Base-by-base conservation (phyloP, 2,888 invertebrate species). In the Nemurella pictetii region DNA sequence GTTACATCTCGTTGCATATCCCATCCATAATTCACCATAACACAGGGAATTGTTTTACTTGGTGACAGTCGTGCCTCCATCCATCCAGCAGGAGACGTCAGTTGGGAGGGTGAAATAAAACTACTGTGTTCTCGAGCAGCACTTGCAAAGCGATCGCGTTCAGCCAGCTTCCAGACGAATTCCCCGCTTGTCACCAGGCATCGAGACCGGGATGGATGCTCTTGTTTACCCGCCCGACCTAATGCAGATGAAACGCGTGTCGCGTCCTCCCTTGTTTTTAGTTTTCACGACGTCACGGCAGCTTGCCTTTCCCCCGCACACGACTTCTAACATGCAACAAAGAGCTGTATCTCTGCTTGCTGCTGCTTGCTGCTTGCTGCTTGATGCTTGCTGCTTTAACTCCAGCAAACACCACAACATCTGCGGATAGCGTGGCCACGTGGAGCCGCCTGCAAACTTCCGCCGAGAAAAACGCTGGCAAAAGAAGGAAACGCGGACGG, bases 361-460 rank as follows among this genome's bases (percentile, higher is more conserved):
- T 74, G 25, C 74, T 74, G 12, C 25, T 74, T 5, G 74, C 25
- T n/a, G n/a, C n/a, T n/a, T n/a, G n/a, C n/a, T n/a, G n/a, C n/a
- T n/a, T n/a, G n/a, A n/a, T n/a, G n/a, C n/a, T n/a, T n/a, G n/a
- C 74, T 55, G n/a, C n/a, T n/a, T n/a, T n/a, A n/a, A n/a, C n/a
- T n/a, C n/a, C n/a, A n/a, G n/a, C n/a, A n/a, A n/a, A n/a, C n/a
- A n/a, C n/a, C n/a, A n/a, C n/a, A n/a, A n/a, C n/a, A n/a, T n/a
- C n/a, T n/a, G n/a, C n/a, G n/a, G n/a, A n/a, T n/a, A n/a, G n/a
- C n/a, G n/a, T n/a, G n/a, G n/a, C n/a, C n/a, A n/a, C n/a, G 80
- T 25, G 80, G 80, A n/a, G 72, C 82, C 82, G 72, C 82, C 72
- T 27, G 72, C 55, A 27, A 72, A 82, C 27, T 72, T 82, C 72